These are phyloP conservation scores for Microplitis mediator DNA, from an alignment of 1,140 invertebrate genomes.

Conservation along the genomic window DNA sequence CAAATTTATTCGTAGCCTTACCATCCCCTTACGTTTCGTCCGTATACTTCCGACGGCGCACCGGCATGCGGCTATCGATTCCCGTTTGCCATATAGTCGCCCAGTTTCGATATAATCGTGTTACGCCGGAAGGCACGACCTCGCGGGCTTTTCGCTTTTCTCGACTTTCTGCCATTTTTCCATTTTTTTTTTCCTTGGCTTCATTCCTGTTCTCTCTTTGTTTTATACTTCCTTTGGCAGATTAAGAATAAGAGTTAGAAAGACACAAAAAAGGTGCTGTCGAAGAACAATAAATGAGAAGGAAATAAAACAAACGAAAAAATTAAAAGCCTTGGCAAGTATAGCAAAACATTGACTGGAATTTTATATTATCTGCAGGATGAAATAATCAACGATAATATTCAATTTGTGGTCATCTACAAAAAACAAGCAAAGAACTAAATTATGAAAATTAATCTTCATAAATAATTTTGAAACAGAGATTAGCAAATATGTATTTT, in stretches of 20 bases:
- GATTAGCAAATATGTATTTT: too few species aligned
- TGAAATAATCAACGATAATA: constrained; percentile 48
- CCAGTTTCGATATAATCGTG: constrained; percentile 44
- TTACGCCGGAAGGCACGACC: constrained; percentile 44
- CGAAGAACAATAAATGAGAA: constrained; percentile 10
- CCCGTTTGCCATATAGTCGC: constrained; percentile 24
- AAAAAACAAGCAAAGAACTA: too few species aligned
- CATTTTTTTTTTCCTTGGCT: constrained; percentile 6
- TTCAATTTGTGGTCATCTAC: constrained; percentile 34
- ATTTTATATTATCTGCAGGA: constrained; percentile 43
- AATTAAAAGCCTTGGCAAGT: background rate
- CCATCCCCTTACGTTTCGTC: constrained; percentile 13
- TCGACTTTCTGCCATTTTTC: constrained; percentile 28
- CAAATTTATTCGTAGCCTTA: constrained; percentile 47
- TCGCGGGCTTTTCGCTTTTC: constrained; percentile 32
- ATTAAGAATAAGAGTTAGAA: constrained; percentile 8
- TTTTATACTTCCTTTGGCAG: background rate
- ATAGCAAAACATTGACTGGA: constrained; percentile 30
- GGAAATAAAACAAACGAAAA: background rate
- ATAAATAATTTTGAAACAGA: too few species aligned
- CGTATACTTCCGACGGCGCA: constrained; percentile 28
- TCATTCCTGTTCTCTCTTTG: background rate
- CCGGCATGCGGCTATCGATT: constrained; percentile 42
- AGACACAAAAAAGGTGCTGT: background rate
- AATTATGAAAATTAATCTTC: too few species aligned